Base-by-base conservation (phyloP, 2,797 vertebrate genomes). In the Muraenolepis orangiensis region DNA sequence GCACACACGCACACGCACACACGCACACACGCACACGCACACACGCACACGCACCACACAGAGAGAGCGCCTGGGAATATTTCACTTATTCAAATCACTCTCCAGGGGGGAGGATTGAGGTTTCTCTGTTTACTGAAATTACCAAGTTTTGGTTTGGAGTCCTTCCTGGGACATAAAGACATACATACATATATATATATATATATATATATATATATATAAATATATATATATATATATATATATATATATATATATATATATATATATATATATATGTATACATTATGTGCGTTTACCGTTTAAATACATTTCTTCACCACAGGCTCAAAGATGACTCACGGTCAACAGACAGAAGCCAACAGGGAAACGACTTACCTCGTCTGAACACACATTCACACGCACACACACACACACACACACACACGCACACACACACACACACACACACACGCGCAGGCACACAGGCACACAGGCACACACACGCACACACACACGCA, bases 21-120 rank as follows among this genome's bases (percentile, higher is more conserved):
- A 84, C 42, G 70, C 71, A 78, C 61, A 78, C 18, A 72, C 61
- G 26, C 23, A 66, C 61, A 84, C 42, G 70, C 71, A 78, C 61
- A 78, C 18, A 72, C 61, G 26, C 23, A 66, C 61, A n/a, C n/a
- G n/a, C n/a, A n/a, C n/a, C n/a, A n/a, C n/a, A 28, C 23, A 23
- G n/a, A 51, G 12, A 26, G 30, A 73, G 70, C 69, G 69, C 12
- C 23, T 79, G 76, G 46, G 75, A 78, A 82, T 80, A 81, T 81
- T 78, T 6, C 67, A 84, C 75, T 69, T 64, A 40, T 72, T 78
- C 7, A 77, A 76, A 76, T 40, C 68, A 72, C 14, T 34, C 40
- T 28, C 20, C 68, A n/a, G 28, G 23, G 61, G 66, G 46, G 61
- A 40, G 32, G n/a, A 51, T 4, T 5, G 16, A 1, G 40, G 32